Percentiles rank a stretch among this genome's conserved stretches.
phyloP scores from a whole-genome alignment of 2,797 vertebrate genomes.

The Silurus aristotelis region DNA sequence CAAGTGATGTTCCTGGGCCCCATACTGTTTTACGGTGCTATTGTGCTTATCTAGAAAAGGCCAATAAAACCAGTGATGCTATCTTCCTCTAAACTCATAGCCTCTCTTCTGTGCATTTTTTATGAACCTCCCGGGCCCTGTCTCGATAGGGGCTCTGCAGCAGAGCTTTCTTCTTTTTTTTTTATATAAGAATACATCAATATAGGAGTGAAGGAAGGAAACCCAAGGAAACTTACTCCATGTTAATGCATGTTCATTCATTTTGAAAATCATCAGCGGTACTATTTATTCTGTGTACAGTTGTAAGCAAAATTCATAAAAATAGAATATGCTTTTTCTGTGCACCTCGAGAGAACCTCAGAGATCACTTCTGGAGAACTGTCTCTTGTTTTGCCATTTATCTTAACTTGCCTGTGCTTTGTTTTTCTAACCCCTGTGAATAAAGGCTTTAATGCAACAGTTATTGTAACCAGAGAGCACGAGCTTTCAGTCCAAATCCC shows the following conservation, averaged over 20 bases:
- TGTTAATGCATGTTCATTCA: not conserved
- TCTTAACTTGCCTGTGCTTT: constrained; percentile 34
- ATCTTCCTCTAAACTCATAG: constrained; percentile 68
- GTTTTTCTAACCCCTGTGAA: constrained; percentile 62
- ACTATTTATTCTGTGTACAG: not conserved
- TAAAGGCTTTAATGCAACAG: constrained; percentile 67
- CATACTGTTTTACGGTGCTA: constrained; percentile 73
- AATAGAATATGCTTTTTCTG: not conserved
- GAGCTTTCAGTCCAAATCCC: constrained; percentile 73
- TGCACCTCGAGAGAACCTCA: constrained; percentile 18
- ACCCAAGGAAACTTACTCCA: constrained; percentile 11
- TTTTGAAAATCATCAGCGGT: constrained; percentile 4
- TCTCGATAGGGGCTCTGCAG: constrained; percentile 58
- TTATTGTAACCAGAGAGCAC: constrained; percentile 76
- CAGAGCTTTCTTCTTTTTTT: constrained; percentile 25
- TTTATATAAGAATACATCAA: constrained; percentile 62
- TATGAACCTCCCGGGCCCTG: constrained; percentile 63
- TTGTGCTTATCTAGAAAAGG: constrained; percentile 70
- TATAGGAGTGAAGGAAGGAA: not conserved
- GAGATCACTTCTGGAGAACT: constrained; percentile 15
- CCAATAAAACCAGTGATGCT: constrained; percentile 67
- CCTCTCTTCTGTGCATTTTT: constrained; percentile 65
- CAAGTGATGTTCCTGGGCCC: constrained; percentile 61
- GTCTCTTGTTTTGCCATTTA: constrained; percentile 40
- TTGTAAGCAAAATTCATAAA: constrained; percentile 31